Base-by-base conservation (phyloP, 2,113 vertebrate genomes). In the Synchiropus splendidus region DNA sequence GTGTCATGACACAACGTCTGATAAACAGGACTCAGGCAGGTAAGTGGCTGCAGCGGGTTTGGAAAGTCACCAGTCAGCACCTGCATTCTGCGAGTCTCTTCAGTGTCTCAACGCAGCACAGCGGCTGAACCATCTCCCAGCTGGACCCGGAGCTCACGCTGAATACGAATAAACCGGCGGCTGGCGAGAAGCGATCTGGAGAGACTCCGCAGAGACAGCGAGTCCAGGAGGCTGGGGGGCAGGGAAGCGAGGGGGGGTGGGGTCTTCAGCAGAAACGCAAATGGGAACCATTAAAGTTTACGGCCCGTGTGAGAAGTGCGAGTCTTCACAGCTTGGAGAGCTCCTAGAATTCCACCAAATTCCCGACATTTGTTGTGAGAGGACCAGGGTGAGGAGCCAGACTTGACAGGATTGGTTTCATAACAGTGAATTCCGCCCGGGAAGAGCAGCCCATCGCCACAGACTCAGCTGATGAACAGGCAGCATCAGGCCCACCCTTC, bases 321-420 rank as follows among this genome's bases (percentile, higher is more conserved):
- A 68, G 48, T 68, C 70, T 64, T 70, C 58, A 64, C 72, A 66
- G 54, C 54, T 70, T 21, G 52, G 27, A 27, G 21, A 27, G 42
- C 15, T 40, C 39, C 56, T 8, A 30, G 36, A 46, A 48, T 3
- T 5, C 46, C 32, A 18, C 37, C 45, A 31, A 65, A 59, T 48
- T 48, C 33, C 9, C 18, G 10, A 9, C 16, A 10, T 27, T 27
- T 27, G 4, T 27, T 27, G 21, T 27, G 21, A 5, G n/a, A n/a
- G n/a, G n/a, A n/a, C n/a, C n/a, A n/a, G n/a, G 4, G 21, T 8
- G 21, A 27, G 8, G 8, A 27, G 21, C 4, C 4, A 27, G 21
- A 8, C 21, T 4, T 27, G 21, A 4, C 4, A 27, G 21, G 21
- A 27, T 27, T 27, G 21, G 8, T 27, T 27, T 27, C 21, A 27